Evolutionary conservation across 1,140 invertebrate species (phyloP).

Genomic region (Tribolium castaneum): DNA sequence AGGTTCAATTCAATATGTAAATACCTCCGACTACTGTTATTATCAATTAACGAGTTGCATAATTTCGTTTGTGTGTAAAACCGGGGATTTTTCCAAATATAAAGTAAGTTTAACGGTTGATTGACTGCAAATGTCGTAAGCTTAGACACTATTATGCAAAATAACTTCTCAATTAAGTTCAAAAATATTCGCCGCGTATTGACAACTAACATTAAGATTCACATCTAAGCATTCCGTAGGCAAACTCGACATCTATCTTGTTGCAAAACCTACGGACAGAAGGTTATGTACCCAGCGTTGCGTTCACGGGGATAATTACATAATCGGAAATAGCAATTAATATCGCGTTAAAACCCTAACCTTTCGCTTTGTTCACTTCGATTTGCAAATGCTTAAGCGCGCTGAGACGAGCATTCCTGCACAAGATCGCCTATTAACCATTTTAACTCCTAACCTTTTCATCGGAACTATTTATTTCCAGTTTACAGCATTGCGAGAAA

Average conservation of each 20-base stretch:
- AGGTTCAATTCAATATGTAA: conserved; percentile 28
- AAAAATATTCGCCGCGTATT: conserved; percentile 48
- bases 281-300: conserved; percentile 46
- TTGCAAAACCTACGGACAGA: conserved; percentile 46
- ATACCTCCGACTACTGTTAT: conserved; percentile 26
- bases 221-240: conserved; percentile 51
- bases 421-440: background rate
- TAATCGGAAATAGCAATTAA: conserved; percentile 49
- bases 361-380: conserved; percentile 23
- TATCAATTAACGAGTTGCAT: conserved; percentile 35
- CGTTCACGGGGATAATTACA: conserved; percentile 30
- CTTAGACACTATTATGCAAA: conserved; percentile 52
- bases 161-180: conserved; percentile 52
- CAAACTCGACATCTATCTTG: conserved; percentile 49
- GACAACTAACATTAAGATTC: conserved; percentile 53
- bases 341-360: conserved; percentile 43
- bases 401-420: background rate
- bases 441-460: background rate
- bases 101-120: conserved; percentile 42
- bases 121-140: conserved; percentile 47
- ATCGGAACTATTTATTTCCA: background rate
- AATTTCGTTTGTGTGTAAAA: conserved; percentile 35
- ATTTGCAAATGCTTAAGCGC: background rate
- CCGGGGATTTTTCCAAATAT: conserved; percentile 30
- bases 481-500: background rate